Evolutionary conservation across 1,140 invertebrate species (phyloP).

Genomic region (Zaprionus camerounensis): DNA sequence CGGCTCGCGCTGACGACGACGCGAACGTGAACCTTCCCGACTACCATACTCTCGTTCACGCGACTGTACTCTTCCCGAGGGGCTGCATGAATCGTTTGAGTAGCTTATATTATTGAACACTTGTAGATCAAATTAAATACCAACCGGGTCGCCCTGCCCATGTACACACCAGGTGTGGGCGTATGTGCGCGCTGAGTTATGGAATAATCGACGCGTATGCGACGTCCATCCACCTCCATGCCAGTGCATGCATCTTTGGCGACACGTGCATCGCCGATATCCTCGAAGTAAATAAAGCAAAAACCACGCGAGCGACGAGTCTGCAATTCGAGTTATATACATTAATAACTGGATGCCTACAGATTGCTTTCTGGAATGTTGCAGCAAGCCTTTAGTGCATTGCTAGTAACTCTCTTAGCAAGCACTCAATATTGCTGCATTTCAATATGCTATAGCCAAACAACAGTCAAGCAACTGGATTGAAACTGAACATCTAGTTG

Average conservation of each 20-base stretch:
- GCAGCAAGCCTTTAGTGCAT: conserved; percentile 71
- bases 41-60: conserved; percentile 27
- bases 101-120: not conserved
- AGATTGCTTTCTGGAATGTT: conserved; percentile 35
- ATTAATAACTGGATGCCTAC: not conserved
- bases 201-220: conserved; percentile 98
- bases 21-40: conserved; percentile 31
- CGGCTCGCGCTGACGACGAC: conserved; percentile 34
- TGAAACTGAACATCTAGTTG: not conserved
- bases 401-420: conserved; percentile 41
- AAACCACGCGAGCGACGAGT: conserved; percentile 97
- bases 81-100: not conserved
- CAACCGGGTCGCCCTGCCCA: conserved; percentile 93
- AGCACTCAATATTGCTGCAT: conserved; percentile 64
- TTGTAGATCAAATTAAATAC: conserved; percentile 1
- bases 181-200: conserved; percentile 99
- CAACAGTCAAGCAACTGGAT: not conserved
- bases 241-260: conserved; percentile 97
- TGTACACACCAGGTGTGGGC: conserved; percentile 98
- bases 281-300: conserved; percentile 98
- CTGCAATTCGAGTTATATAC: conserved; percentile 84
- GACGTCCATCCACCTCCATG: conserved; percentile 96
- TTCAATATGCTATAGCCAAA: conserved; percentile 57
- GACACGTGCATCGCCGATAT: conserved; percentile 94
- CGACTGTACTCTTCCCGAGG: conserved; percentile 20